Evolutionary conservation across 2,797 vertebrate species (phyloP), one percentile per base, ranked within the genome.

Genomic region (Rhinogobio ventralis): DNA sequence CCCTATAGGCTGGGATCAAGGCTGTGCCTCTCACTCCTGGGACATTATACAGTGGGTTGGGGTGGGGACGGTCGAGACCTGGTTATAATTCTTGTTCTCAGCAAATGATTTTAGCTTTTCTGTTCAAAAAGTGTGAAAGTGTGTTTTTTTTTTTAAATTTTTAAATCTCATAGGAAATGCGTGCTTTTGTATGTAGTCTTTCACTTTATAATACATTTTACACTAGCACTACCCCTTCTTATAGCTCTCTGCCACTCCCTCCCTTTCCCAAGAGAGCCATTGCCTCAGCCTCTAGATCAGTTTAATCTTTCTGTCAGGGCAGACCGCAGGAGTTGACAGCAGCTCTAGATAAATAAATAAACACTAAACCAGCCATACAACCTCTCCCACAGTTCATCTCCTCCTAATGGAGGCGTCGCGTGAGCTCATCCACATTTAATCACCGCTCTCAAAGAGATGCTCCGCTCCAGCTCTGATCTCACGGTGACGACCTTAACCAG

Each of bases 311-410:
- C 86, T 83, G 87, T 81, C 86, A 82, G 67, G 51, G 49, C 62
- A 60, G 87, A 88, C 88, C 67, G 83, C 93, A 94, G 93, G 92
- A 94, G 93, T 91, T 92, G 88, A 74, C 90, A 88, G 90, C 89
- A 85, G 88, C 90, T 74, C 75, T 78, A 87, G 84, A 94, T 95
- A 90, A 95, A 94, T 95, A 94, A 94, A 94, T 94, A 92, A 95
- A 92, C 87, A 92, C 90, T 84, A 89, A 90, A 81, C 79, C 55
- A 60, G 30, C 49, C 39, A 30, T 73, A 51, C 36, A 30, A 45
- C 42, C 46, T 25, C 25, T 64, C 66, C 25, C 30, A 46, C 74
- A 19, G 42, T 71, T 57, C 84, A 79, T 51, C 81, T 84, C 8
- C 28, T 84, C 57, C 78, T 81, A 83, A 85, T 87, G 64, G 62